Conservation (phyloP, 1,140 invertebrate genomes). For the Heliothis subflexa region DNA sequence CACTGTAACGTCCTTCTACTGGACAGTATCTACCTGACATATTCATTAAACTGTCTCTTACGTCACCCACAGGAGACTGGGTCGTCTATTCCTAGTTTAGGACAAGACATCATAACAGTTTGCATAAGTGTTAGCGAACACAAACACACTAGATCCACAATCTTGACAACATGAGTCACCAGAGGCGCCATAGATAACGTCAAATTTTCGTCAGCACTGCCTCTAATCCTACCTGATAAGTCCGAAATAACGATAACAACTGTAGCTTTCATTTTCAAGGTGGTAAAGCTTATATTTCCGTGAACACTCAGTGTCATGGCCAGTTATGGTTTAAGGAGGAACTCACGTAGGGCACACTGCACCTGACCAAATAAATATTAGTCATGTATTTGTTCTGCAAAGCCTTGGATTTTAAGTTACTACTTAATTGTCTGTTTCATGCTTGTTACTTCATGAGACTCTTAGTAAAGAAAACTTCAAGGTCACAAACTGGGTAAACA, state of each 20-base stretch:
- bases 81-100: constrained; percentile 13
- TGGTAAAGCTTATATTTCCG: constrained; percentile 2
- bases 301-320: not conserved
- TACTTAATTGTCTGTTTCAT: constrained; percentile 2
- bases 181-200: constrained; percentile 34
- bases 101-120: constrained; percentile 22
- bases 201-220: constrained; percentile 34
- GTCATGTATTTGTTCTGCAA: constrained; percentile 18
- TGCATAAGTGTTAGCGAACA: constrained; percentile 21
- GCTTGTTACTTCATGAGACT: not conserved
- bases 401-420: constrained; percentile 2
- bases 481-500: not conserved
- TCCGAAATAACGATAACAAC: not conserved
- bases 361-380: constrained; percentile 22
- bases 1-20: not conserved
- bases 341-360: constrained; percentile 12
- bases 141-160: constrained; percentile 15
- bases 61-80: constrained; percentile 15
- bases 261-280: constrained; percentile 14
- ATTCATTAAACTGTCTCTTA: constrained; percentile 1
- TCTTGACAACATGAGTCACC: constrained; percentile 14
- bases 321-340: constrained; percentile 16
- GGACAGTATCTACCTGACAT: not conserved
- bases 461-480: not conserved
- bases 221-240: constrained; percentile 30